Conservation (phyloP, 1,140 invertebrate species). For the Triops longicaudatus region DNA sequence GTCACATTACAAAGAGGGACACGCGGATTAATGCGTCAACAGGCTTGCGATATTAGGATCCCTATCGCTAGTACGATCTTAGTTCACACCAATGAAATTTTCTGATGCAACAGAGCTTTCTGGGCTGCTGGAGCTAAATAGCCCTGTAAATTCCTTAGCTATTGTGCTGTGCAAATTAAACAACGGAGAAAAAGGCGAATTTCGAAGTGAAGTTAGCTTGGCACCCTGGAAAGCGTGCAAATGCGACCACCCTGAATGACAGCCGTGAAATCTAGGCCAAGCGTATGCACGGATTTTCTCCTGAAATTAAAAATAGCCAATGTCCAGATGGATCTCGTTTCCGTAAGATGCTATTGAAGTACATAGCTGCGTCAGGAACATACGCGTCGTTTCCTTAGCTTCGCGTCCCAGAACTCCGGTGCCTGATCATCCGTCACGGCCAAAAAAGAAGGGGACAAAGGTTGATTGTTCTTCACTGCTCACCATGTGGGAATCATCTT, state of each 20-base stretch:
- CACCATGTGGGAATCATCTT: background rate
- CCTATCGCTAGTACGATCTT: no score
- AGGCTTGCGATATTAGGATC: no score
- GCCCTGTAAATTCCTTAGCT: no score
- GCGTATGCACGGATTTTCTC: background rate
- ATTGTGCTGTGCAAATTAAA: no score
- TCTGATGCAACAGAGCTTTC: no score
- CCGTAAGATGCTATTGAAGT: background rate
- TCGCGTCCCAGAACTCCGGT: background rate
- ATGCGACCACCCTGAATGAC: background rate
- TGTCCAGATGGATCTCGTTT: background rate
- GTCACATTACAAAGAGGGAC: no score
- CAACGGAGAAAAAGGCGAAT: no score
- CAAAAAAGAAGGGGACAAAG: background rate
- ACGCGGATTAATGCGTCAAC: no score
- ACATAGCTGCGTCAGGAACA: background rate
- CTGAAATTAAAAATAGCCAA: constrained; percentile 3
- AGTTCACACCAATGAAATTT: no score
- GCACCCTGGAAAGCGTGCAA: background rate
- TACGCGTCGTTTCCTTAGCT: background rate
- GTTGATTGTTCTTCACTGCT: background rate
- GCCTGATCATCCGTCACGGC: background rate
- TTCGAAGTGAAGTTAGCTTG: background rate
- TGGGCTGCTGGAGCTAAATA: no score
- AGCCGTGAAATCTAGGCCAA: background rate